Evolutionary conservation across 2,113 vertebrate genomes (phyloP), one percentile per base, ranked within the genome.

Genomic region (Calyptomena viridis): DNA sequence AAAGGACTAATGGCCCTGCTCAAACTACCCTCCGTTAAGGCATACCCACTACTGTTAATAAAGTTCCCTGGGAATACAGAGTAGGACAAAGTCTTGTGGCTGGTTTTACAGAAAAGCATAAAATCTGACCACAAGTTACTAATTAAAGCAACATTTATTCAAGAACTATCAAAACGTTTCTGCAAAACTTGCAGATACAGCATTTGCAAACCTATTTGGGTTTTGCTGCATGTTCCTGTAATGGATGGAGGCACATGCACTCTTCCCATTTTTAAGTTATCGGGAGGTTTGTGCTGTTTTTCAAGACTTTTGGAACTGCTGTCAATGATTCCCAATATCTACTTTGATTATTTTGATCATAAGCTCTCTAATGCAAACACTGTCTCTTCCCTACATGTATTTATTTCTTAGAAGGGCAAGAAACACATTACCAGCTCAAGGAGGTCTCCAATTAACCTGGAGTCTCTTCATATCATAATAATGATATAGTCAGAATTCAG

Each of bases 101-200:
- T 67, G 47, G 19, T 84, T 83, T 80, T 69, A 55, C 2, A 5
- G 27, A 74, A 19, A 16, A 27, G 12, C 35, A 22, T 40, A 59
- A 81, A 80, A 58, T 10, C 53, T 71, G 47, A 85, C 30, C 25
- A 63, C 14, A 27, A 35, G 9, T 63, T 21, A 90, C 23, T 67
- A 72, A 62, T 33, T 39, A 44, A 76, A 58, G 40, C 63, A 80
- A 55, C 5, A 19, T 79, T 78, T 55, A 89, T 55, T 62, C 30
- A 84, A 89, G 31, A 91, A 71, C 14, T 78, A 40, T 90, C 56
- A 86, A 84, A 92, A 71, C 14, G 15, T n/a, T 89, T 53, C 64
- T 81, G 56, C 52, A 68, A 89, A 77, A 81, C 30, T 44, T 78
- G 73, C 24, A 89, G 64, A 78, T 52, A 47, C 8, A 20, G 10